These are phyloP conservation scores for Bradysia coprophila DNA, from an alignment of 1,140 invertebrate species.

Conservation along the genomic window DNA sequence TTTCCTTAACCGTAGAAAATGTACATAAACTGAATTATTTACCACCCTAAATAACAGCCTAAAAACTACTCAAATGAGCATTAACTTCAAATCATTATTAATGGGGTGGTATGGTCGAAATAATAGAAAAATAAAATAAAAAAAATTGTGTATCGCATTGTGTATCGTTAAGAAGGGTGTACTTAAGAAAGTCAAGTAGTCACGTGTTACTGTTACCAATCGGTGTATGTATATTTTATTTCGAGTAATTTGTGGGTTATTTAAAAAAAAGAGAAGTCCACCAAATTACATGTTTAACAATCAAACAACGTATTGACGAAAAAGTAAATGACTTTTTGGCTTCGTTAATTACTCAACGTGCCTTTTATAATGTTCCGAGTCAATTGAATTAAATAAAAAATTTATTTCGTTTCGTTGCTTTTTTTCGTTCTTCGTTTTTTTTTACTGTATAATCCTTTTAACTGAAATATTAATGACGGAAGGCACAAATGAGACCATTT, in stretches of 20 bases:
- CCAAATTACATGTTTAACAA: not conserved
- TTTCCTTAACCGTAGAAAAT: not conserved
- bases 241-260: not conserved
- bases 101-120: slow-evolving; percentile 1
- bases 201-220: not conserved
- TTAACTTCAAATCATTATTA: not conserved
- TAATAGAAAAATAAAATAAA: not conserved
- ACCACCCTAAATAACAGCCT: not conserved
- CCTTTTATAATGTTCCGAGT: no score
- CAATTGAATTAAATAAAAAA: no score
- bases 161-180: not conserved
- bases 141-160: no score
- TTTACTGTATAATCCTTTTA: no score
- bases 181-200: slow-evolving; percentile 1
- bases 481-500: no score
- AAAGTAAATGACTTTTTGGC: not conserved
- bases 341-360: not conserved
- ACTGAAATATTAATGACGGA: no score
- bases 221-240: not conserved
- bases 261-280: not conserved
- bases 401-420: no score
- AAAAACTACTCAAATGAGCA: slow-evolving; percentile 1
- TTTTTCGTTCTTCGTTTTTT: no score
- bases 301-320: no score
- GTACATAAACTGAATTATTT: not conserved